phyloP scores from a whole-genome alignment of 2,888 invertebrate genomes.

The Syrphus vitripennis region DNA sequence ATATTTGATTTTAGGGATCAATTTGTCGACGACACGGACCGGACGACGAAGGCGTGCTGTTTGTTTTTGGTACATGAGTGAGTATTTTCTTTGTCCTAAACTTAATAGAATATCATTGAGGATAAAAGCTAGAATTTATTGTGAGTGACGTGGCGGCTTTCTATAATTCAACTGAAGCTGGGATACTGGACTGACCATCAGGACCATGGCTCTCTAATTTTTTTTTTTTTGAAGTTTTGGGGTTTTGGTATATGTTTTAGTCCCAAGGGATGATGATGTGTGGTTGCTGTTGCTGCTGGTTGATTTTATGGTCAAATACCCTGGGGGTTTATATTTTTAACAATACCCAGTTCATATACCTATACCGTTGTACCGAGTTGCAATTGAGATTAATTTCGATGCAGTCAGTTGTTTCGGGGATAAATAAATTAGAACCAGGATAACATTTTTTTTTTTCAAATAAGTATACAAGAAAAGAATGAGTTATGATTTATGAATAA shows the following conservation, averaged over 20 bases:
- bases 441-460: background rate
- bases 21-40: background rate
- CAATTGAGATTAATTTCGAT: conserved; percentile 26
- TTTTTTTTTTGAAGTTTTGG: background rate
- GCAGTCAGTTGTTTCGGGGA: conserved; percentile 1
- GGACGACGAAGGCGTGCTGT: too few species aligned
- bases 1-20: conserved; percentile 3
- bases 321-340: conserved; percentile 22
- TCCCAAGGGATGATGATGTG: conserved; percentile 33
- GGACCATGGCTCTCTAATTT: too few species aligned
- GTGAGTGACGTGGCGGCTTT: background rate
- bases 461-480: background rate
- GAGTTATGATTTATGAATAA: conserved; percentile 38
- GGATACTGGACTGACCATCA: background rate
- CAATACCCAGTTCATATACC: background rate
- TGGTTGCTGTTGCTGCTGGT: background rate
- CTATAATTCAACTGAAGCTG: background rate
- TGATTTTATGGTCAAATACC: conserved; percentile 14
- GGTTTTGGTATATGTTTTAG: background rate
- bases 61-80: background rate
- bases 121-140: conserved; percentile 2
- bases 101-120: background rate
- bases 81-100: background rate
- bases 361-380: conserved; percentile 7
- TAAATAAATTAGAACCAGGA: background rate